phyloP scores from a whole-genome alignment of 2,888 invertebrate species.

The Oxyscelio sp. region DNA sequence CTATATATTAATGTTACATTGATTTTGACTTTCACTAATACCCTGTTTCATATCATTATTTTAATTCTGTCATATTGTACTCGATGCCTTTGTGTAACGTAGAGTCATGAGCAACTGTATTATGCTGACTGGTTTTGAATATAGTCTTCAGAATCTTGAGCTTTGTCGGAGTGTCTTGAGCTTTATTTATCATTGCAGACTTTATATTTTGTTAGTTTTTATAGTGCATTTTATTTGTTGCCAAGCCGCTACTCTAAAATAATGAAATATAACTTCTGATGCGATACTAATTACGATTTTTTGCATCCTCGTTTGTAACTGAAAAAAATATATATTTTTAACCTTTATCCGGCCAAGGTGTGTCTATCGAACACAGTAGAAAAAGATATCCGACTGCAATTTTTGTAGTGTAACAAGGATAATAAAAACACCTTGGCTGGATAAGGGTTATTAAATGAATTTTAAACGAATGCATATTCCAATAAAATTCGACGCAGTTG shows the following conservation, averaged over 20 bases:
- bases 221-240: background rate
- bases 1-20: no score
- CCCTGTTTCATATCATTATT: background rate
- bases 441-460: no score
- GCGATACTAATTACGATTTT: no score
- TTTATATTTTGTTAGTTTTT: constrained; percentile 4
- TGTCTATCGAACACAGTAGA: no score
- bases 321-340: no score
- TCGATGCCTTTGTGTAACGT: constrained; percentile 11
- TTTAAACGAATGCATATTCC: no score
- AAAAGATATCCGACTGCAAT: no score
- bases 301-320: no score
- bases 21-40: background rate
- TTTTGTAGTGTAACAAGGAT: no score
- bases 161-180: constrained; percentile 15
- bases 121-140: constrained; percentile 20
- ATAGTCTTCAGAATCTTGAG: constrained; percentile 27
- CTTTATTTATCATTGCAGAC: constrained; percentile 4
- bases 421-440: no score
- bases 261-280: background rate
- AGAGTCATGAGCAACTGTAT: constrained; percentile 18
- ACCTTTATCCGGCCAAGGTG: no score
- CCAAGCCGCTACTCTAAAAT: background rate
- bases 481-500: no score
- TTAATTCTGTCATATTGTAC: constrained; percentile 3